Evolutionary conservation across 2,888 invertebrate genomes (phyloP).

Genomic region (Thecophora atra): DNA sequence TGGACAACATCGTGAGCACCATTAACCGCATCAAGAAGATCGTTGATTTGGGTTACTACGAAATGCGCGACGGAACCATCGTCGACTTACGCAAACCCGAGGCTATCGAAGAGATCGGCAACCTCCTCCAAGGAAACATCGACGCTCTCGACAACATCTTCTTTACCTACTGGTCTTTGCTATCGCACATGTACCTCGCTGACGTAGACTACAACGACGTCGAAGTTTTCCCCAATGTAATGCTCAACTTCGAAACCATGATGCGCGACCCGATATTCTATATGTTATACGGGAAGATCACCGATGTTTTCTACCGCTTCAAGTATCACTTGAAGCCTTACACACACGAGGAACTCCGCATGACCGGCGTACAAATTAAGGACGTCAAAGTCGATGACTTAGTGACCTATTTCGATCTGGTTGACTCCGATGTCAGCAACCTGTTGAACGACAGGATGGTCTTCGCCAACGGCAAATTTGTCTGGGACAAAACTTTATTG

Average conservation of each 20-base stretch:
- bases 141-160: slow-evolving; percentile 55
- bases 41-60: slow-evolving; percentile 67
- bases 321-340: slow-evolving; percentile 71
- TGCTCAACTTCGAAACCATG: slow-evolving; percentile 74
- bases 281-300: slow-evolving; percentile 72
- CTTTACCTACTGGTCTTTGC: slow-evolving; percentile 49
- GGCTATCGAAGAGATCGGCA: slow-evolving; percentile 69
- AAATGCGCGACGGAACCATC: slow-evolving; percentile 47
- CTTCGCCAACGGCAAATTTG: slow-evolving; percentile 59
- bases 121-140: slow-evolving; percentile 68
- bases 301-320: slow-evolving; percentile 70
- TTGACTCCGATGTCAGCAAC: slow-evolving; percentile 69
- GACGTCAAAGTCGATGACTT: slow-evolving; percentile 73
- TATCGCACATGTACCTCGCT: slow-evolving; percentile 45
- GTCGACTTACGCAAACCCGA: slow-evolving; percentile 57
- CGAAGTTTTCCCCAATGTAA: slow-evolving; percentile 68
- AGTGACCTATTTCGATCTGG: slow-evolving; percentile 75
- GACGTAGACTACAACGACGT: slow-evolving; percentile 48
- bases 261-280: slow-evolving; percentile 79
- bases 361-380: slow-evolving; percentile 71
- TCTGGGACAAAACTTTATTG: slow-evolving; percentile 56
- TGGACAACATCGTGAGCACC: slow-evolving; percentile 42
- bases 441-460: slow-evolving; percentile 50
- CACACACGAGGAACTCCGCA: slow-evolving; percentile 70
- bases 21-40: slow-evolving; percentile 66